Evolutionary conservation across 2,888 invertebrate genomes (phyloP), one percentile per base, ranked within the genome.

Genomic region (Nymphalis c-album): DNA sequence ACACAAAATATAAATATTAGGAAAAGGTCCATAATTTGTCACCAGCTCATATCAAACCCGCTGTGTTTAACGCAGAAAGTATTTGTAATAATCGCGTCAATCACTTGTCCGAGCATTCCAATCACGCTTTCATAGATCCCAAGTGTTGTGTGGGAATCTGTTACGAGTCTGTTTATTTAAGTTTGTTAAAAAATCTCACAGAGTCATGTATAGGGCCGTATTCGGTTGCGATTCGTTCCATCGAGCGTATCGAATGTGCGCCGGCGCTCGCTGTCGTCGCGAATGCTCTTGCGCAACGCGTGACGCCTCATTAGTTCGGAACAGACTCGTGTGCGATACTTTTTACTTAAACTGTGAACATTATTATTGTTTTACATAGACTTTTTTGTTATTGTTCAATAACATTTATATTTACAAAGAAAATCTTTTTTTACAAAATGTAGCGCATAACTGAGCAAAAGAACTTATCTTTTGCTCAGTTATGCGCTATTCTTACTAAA

Each of bases 181-280:
- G 45, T 45, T 46, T 50, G 20, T 26, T 22, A 46, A 45, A 50
- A 80, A 83, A 79, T 81, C 83, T 79, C 82, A 81, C 80, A 76
- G 72, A 79, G 80, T 84, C 85, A 86, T 80, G 79, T 78, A 78
- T 75, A 77, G 76, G 78, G 26, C 26, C 85, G 86, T 88, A 86
- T 88, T 87, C 84, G 86, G 87, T 76, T 77, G 81, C 79, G 80
- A 91, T 91, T 91, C 81, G 90, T 90, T 90, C 84, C 88, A 72
- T 63, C 60, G 67, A 81, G 85, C 90, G 85, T 84, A 76, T 82
- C 87, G 83, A 91, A 91, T 87, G 81, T 70, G 78, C 77, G 84
- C 80, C 81, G 78, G 78, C 86, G 86, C 75, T 80, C 57, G 57
- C 57, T 80, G 85, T 85, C 85, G 74, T 74, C 74, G 76, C 74